Evolutionary conservation across 64 coral and sea anemone genomes (phyloP).

Genomic region (Catalaphyllia jardinei): DNA sequence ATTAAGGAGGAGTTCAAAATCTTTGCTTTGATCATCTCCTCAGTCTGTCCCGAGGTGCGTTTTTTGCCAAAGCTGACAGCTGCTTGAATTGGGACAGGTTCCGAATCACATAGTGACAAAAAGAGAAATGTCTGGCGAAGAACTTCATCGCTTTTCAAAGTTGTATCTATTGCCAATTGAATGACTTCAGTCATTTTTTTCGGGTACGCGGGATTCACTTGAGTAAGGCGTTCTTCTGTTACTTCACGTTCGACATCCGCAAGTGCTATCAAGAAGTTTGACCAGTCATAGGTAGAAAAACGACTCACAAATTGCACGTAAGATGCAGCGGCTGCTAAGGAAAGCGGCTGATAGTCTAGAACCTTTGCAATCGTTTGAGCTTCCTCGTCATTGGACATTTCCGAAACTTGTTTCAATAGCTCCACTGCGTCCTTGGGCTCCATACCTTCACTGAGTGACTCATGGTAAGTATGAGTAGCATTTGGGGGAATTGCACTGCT

Average conservation of each 20-base stretch:
- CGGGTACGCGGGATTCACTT: neutral
- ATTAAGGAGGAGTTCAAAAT: neutral
- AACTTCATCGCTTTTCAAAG: neutral
- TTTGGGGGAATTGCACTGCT: neutral
- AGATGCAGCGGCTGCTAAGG: conserved; percentile 28
- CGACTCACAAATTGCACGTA: neutral
- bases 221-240: neutral
- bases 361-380: neutral
- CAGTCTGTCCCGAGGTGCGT: too few relatives aligned
- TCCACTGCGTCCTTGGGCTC: neutral
- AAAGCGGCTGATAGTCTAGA: conserved; percentile 32
- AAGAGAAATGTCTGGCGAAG: neutral
- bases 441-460: conserved; percentile 22
- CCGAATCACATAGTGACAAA: neutral
- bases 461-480: neutral
- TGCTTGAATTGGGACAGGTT: neutral
- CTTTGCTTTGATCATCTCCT: neutral
- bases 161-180: neutral
- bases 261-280: conserved; percentile 20
- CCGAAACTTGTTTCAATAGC: neutral
- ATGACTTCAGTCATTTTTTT: neutral
- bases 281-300: conserved; percentile 8
- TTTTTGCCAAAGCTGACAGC: neutral
- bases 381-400: neutral
- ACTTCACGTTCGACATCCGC: conserved; percentile 26